Evolutionary conservation across 2,888 invertebrate genomes (phyloP).

Genomic region (Nomada goodeniana): DNA sequence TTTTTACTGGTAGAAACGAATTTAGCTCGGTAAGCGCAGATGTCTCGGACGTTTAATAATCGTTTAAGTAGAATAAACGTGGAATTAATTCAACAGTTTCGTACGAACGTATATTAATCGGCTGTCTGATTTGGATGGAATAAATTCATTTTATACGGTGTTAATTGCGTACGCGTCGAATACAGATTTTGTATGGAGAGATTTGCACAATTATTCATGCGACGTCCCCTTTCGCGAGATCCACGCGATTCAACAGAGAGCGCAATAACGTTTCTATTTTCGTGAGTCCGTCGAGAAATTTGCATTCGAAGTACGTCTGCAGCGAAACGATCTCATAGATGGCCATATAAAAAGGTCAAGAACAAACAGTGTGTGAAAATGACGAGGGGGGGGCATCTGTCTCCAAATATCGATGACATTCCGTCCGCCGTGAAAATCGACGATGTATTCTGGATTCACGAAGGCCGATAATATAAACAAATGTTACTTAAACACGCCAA

Average conservation of each 20-base stretch:
- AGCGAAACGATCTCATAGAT: constrained; percentile 16
- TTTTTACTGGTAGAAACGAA: too few relatives aligned
- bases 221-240: not conserved
- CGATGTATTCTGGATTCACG: constrained; percentile 31
- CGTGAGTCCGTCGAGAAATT: constrained; percentile 20
- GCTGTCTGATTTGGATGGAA: not conserved
- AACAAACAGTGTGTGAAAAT: constrained; percentile 42
- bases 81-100: too few relatives aligned
- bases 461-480: constrained; percentile 29
- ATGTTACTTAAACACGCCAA: not conserved
- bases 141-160: not conserved
- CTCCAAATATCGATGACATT: constrained; percentile 59
- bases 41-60: too few relatives aligned
- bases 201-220: constrained; percentile 20
- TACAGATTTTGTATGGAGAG: not conserved
- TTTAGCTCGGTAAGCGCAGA: too few relatives aligned
- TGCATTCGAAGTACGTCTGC: constrained; percentile 30
- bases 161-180: not conserved
- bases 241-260: constrained; percentile 1
- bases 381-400: constrained; percentile 30
- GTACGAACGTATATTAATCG: too few relatives aligned
- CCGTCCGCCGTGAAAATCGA: constrained; percentile 4
- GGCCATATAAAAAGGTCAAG: constrained; percentile 49
- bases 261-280: constrained; percentile 14
- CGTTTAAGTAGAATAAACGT: too few relatives aligned